phyloP scores from a whole-genome alignment of 2,797 vertebrate species.

The Huso huso region DNA sequence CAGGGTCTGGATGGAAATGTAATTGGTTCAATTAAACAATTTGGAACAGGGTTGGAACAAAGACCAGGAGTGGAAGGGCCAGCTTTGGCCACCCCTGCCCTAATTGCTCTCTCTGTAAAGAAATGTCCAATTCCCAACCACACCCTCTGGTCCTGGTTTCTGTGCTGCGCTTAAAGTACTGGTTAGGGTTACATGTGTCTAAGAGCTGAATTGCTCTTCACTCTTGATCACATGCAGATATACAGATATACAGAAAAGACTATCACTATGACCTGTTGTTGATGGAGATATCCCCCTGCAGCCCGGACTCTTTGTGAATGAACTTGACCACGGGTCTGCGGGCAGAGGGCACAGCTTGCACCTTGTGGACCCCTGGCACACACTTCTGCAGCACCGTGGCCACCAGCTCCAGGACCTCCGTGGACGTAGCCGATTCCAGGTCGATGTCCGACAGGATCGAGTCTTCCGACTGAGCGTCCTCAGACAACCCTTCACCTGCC shows the following conservation, averaged over 20 bases:
- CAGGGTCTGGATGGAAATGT: too few relatives aligned
- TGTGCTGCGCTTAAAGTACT: too few relatives aligned
- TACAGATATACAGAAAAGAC: background rate
- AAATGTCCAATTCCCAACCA: too few relatives aligned
- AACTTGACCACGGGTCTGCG: conserved; percentile 84
- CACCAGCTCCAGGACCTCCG: conserved; percentile 71
- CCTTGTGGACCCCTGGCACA: conserved; percentile 79
- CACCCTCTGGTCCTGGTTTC: too few relatives aligned
- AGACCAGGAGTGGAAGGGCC: too few relatives aligned
- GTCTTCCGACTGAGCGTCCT: conserved; percentile 60
- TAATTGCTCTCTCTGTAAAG: too few relatives aligned
- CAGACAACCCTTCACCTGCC: conserved; percentile 45
- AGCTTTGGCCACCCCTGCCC: too few relatives aligned
- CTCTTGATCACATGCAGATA: too few relatives aligned
- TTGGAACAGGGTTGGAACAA: too few relatives aligned
- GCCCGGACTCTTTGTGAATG: conserved; percentile 73
- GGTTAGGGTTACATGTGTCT: too few relatives aligned
- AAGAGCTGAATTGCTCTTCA: too few relatives aligned
- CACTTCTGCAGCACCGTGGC: conserved; percentile 74
- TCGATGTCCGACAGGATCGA: conserved; percentile 73
- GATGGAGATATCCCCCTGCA: conserved; percentile 79
- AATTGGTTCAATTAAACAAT: too few relatives aligned
- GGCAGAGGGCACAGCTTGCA: conserved; percentile 68
- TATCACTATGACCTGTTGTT: conserved; percentile 69
- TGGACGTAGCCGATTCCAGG: conserved; percentile 45